These are phyloP conservation scores for Melipona beecheii DNA, from an alignment of 2,888 invertebrate genomes.

Conservation along the genomic window DNA sequence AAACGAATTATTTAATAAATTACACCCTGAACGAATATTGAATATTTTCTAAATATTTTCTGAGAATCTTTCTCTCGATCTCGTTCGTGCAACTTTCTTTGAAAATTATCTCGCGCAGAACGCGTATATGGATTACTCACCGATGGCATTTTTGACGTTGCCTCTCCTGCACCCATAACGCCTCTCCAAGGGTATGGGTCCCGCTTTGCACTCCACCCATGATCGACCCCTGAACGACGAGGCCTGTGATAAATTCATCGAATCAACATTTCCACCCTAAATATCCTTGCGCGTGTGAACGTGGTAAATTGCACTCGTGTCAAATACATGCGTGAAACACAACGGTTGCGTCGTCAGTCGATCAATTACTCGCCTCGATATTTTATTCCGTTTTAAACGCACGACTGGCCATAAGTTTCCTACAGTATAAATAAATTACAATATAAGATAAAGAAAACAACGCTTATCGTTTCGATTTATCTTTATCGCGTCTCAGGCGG, in stretches of 20 bases:
- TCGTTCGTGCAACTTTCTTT: not conserved
- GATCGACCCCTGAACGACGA: slow-evolving; percentile 57
- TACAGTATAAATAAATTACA: slow-evolving; percentile 3
- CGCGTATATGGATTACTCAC: slow-evolving; percentile 67
- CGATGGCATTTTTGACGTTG: slow-evolving; percentile 80
- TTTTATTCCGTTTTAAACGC: not conserved
- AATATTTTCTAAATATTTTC: not conserved
- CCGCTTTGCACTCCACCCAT: slow-evolving; percentile 83
- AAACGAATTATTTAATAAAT: not conserved
- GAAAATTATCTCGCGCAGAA: not conserved
- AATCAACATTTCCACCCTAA: not conserved
- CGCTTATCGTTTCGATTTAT: not conserved
- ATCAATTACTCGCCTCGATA: not conserved
- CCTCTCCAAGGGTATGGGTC: slow-evolving; percentile 81
- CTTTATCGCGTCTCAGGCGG: not conserved
- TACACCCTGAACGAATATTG: too few species aligned
- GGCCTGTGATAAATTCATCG: slow-evolving; percentile 54
- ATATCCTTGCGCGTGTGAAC: not conserved
- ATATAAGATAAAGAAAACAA: not conserved
- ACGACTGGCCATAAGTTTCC: not conserved
- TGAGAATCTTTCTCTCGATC: too few species aligned
- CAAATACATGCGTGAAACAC: not conserved
- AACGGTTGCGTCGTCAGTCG: not conserved
- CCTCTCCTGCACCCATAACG: slow-evolving; percentile 82
- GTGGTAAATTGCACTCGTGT: not conserved